Conservation (phyloP, 92 coral and sea anemone species). For the Diadumene lineata region DNA sequence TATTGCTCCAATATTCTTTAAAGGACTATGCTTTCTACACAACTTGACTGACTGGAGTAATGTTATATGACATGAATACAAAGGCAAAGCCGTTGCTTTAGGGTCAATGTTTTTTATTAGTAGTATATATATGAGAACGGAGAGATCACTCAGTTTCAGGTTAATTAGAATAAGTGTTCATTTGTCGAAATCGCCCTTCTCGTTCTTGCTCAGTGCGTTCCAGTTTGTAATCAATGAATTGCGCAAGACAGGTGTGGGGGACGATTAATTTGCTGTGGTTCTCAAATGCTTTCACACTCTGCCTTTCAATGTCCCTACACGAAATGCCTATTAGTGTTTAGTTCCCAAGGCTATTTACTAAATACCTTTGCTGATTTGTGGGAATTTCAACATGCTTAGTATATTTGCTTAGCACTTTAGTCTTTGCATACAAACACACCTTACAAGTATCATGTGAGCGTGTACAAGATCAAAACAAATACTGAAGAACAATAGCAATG, state of each 20-base stretch:
- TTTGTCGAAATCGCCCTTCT: constrained; percentile 23
- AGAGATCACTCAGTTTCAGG: constrained; percentile 11
- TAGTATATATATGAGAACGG: background rate
- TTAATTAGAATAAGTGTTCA: constrained; percentile 31
- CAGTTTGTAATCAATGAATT: constrained; percentile 8
- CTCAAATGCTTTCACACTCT: constrained; percentile 27
- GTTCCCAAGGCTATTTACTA: constrained; percentile 42
- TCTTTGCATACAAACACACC: background rate
- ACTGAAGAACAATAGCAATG: background rate
- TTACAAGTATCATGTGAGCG: background rate
- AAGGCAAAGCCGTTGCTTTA: constrained; percentile 3
- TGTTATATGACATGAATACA: background rate
- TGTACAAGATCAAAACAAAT: background rate
- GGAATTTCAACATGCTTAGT: background rate
- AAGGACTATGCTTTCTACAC: too few relatives aligned
- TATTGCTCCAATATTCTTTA: too few relatives aligned
- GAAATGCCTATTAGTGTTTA: constrained; percentile 9
- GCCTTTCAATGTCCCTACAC: constrained; percentile 14
- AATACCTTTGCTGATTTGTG: constrained; percentile 24
- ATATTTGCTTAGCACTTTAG: background rate
- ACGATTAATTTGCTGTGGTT: constrained; percentile 15
- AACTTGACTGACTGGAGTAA: constrained; percentile 2
- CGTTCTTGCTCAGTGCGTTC: too few relatives aligned
- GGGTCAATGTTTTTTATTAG: background rate
- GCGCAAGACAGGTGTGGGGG: constrained; percentile 15